Evolutionary conservation across 2,113 vertebrate species (phyloP), one percentile per base, ranked within the genome.

Genomic region (Charina bottae): DNA sequence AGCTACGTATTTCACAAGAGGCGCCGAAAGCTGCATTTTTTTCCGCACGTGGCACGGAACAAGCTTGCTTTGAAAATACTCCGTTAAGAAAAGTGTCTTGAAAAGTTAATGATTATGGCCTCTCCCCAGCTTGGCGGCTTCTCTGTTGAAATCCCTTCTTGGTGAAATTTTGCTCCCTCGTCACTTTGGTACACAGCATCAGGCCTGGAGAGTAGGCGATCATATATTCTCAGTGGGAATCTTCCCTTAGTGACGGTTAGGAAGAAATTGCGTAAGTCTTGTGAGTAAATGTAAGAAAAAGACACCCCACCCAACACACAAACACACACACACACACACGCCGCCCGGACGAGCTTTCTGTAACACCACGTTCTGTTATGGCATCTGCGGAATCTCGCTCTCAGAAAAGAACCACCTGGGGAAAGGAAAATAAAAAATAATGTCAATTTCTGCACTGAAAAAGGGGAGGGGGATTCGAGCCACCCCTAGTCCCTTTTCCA

Each of bases 341-440:
- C 23, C 0, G 2, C 23, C 42, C 2, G 3, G 49, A 37, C 8
- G 6, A 19, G 33, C 33, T 21, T 26, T 17, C 13, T 17, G 56
- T 10, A 28, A 91, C 1, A 64, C 23, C 60, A 19, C 4, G 23
- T 28, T 42, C 4, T 54, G 4, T n/a, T 42, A 8, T 2, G 54
- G 17, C 15, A 26, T 28, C 37, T 6, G 9, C 1, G 17, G 49
- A 42, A 46, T 53, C 19, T 12, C 10, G 33, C 23, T 19, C 17
- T 87, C 90, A 91, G 85, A 72, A 91, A 87, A 91, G 49, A 0
- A 23, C 46, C 6, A 91, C 42, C 90, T 91, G 60, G 9, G 42
- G 64, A 23, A 85, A 21, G 68, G 23, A 56, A 7, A 42, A 46
- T 17, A 4, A 24, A 72, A 78, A 19, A 37, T 49, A 49, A 49